These are phyloP conservation scores for Empis livida DNA, from an alignment of 2,888 invertebrate species.

Conservation along the genomic window DNA sequence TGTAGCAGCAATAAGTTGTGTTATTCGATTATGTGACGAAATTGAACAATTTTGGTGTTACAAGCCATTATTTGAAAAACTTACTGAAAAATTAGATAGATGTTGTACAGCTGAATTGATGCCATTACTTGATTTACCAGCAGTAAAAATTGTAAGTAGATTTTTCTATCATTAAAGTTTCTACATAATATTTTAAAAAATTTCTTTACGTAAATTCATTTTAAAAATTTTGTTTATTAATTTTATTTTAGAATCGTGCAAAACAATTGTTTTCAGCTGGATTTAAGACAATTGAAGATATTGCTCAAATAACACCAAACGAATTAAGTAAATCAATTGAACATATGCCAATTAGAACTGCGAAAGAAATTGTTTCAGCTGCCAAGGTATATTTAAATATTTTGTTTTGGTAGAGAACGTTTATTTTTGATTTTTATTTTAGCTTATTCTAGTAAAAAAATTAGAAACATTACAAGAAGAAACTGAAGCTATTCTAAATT, in stretches of 20 bases:
- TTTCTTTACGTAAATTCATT: not conserved
- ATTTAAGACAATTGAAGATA: conserved; percentile 57
- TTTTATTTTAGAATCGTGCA: conserved; percentile 56
- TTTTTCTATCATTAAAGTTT: too few species aligned
- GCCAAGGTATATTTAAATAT: conserved; percentile 45
- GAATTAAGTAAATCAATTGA: conserved; percentile 50
- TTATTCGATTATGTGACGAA: conserved; percentile 68
- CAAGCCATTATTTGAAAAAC: conserved; percentile 56
- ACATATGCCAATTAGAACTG: conserved; percentile 58
- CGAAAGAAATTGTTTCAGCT: conserved; percentile 70
- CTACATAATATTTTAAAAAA: too few species aligned
- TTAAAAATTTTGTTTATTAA: conserved; percentile 9
- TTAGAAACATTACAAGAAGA: conserved; percentile 79
- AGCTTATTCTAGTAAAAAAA: conserved; percentile 72
- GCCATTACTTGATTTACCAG: conserved; percentile 76
- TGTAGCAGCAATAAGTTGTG: conserved; percentile 59
- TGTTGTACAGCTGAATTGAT: conserved; percentile 70
- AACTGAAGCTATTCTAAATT: conserved; percentile 45
- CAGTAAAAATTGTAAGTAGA: conserved; percentile 59
- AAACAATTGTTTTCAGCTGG: conserved; percentile 73
- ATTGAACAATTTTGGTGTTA: conserved; percentile 74
- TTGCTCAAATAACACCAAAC: conserved; percentile 58
- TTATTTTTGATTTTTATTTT: conserved; percentile 6
- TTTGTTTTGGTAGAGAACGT: not conserved
- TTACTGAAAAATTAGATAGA: conserved; percentile 62